Conservation (phyloP, 2,113 vertebrate genomes). For the Ornithorhynchus anatinus region DNA sequence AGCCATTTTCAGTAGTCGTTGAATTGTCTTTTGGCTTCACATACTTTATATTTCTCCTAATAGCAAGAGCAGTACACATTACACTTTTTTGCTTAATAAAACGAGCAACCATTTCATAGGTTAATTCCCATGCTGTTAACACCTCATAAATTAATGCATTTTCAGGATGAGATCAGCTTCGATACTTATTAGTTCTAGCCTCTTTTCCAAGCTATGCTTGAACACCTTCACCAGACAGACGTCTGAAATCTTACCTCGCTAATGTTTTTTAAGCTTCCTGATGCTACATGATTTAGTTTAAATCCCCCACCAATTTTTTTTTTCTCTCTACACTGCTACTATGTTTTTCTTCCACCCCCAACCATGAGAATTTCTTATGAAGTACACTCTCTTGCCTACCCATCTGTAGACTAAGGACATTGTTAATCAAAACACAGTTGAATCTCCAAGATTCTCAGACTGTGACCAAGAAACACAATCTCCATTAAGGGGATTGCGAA, state of each 20-base stretch:
- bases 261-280: conserved; percentile 12
- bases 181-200: neutral
- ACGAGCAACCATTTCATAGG: conserved; percentile 5
- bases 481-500: too few species aligned
- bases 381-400: too few species aligned
- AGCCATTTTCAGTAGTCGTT: neutral
- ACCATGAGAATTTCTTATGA: too few species aligned
- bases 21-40: neutral
- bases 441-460: too few species aligned
- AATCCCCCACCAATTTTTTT: too few species aligned
- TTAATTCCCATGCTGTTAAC: conserved; percentile 6
- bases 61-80: conserved; percentile 16
- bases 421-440: too few species aligned
- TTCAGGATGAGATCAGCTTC: conserved; percentile 48
- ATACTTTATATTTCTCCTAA: conserved; percentile 32
- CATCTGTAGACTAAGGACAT: too few species aligned
- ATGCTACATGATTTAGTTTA: neutral
- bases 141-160: conserved; percentile 20
- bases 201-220: conserved; percentile 28
- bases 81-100: conserved; percentile 29
- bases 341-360: too few species aligned
- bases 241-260: conserved; percentile 25
- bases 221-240: conserved; percentile 35
- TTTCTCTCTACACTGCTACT: too few species aligned
- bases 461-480: too few species aligned